Evolutionary conservation across 2,797 vertebrate genomes (phyloP), one percentile per base, ranked within the genome.

Genomic region (Megalops cyprinoides): DNA sequence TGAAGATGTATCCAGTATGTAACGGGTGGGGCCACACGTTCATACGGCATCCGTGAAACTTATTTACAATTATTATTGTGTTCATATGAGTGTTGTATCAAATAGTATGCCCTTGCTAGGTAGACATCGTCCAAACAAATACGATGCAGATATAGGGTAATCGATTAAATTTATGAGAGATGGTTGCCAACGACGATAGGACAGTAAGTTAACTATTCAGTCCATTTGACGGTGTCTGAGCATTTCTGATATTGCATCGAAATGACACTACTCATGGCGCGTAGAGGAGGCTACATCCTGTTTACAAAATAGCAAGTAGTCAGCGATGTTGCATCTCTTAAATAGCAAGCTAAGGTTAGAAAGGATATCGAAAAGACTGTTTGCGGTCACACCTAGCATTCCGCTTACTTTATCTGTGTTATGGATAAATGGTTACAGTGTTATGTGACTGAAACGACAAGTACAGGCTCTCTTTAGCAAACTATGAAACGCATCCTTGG

Each of bases 281-380:
- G 58, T 51, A 51, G 77, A 65, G 46, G 23, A 65, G 56, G 25
- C n/a, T 79, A 51, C 62, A 69, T 69, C 48, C 48, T 79, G 77
- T 69, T 79, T 79, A 79, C 62, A 37, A 69, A 79, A 67, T 28
- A 48, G 34, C n/a, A 62, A 37, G 62, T 31, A 51, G 31, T 28
- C 76, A 49, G 51, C 18, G 46, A 58, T 23, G 44, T 39, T 28
- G 28, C 20, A 34, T 37, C 37, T 6, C 31, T 49, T 31, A 49
- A 74, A 28, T 14, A 48, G 44, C 14, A 48, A 60, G 58, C 25
- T 2, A 31, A n/a, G 46, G 34, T 20, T 44, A 25, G 3, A 37
- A 67, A 15, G 39, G 44, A 23, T 20, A 71, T n/a, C 4, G 5
- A n/a, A 71, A 44, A 18, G 18, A 12, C 25, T 44, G n/a, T 23